Evolutionary conservation across 37 sponge, comb jelly and placozoan species (phyloP), one percentile per base, ranked within the genome.

Genomic region (Beroe forskalii): DNA sequence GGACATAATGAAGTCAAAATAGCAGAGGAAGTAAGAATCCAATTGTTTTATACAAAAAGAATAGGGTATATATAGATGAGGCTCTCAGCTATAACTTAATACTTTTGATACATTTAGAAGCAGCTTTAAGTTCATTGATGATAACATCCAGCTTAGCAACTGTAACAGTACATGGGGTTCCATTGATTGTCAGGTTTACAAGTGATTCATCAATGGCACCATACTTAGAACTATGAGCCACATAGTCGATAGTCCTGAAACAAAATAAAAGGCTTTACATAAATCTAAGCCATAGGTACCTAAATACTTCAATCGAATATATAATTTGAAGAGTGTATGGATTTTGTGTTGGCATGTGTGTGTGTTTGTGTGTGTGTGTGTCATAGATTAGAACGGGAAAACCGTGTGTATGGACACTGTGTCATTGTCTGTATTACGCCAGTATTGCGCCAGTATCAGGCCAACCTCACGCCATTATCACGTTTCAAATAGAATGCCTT

Each of bases 181-280:
- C 86, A 30, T 80, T 80, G 55, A 80, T 80, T 35, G 37, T 80
- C 30, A 80, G 55, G 31, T 80, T 80, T n/a, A 80, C n/a, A n/a
- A 80, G 44, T 40, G 86, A 28, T 37, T 80, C 86, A 24, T 44
- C 86, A 33, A 80, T 44, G 1, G 28, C 19, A n/a, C 86, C 86
- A 23, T 80, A 27, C 27, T 80, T 80, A 38, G 55, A 33, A 80
- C 55, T 44, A 3, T 32, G 9, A n/a, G 55, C 86, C n/a, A 80
- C 42, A 48, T 80, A 80, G 40, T 80, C 86, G 2, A 80, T 48
- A 23, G 44, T 6, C 86, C 86, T 80, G 86, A 25, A 64, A 27
- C 17, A 27, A 8, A 64, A 28, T 22, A 22, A 3, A 28, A 17
- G 60, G 60, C 17, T 20, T 55, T 20, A 55, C 17, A 55, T 55